Base-by-base conservation (phyloP, 2,113 vertebrate species). In the Limnothrissa miodon region DNA sequence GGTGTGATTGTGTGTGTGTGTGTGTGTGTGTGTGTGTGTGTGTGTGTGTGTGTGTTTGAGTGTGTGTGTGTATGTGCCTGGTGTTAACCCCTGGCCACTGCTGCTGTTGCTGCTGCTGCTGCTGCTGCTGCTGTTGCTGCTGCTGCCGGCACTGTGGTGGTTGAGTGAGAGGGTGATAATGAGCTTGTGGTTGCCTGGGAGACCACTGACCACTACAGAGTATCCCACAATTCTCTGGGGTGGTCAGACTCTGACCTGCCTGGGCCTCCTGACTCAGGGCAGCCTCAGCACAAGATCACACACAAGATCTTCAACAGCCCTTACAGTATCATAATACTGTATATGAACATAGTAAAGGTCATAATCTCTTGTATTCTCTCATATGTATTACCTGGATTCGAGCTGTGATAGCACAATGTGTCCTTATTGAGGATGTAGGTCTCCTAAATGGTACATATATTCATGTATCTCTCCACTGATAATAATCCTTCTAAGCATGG, bases 201-300 rank as follows among this genome's bases (percentile, higher is more conserved):
- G 66, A 29, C 36, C 29, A 11, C 66, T 74, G 66, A 74, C 66
- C 66, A 74, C 66, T 74, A 29, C 66, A 39, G 10, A 62, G n/a
- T 11, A 42, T 62, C 66, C 66, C 66, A 74, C 66, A 74, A 36
- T 74, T 33, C 66, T 74, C 66, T 74, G 66, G 66, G 66, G 66
- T 15, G 33, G 66, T 36, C 66, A 36, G 66, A 36, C 66, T 33
- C 66, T 74, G 29, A 36, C 66, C 66, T 74, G 29, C 33, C 66
- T 2, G 25, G 10, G 29, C 29, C 66, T 74, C 66, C 66, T 10
- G 29, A 8, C 62, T 70, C 7, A 36, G 29, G 13, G 25, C 11
- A 36, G 29, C 29, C 33, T 74, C 66, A 74, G 66, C 66, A 17
- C 1, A 62, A 25, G 59, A 62, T 29, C 0, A 4, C 13, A 15